These are phyloP conservation scores for Pelusios castaneus DNA, from an alignment of 2,113 vertebrate genomes.

Conservation along the genomic window DNA sequence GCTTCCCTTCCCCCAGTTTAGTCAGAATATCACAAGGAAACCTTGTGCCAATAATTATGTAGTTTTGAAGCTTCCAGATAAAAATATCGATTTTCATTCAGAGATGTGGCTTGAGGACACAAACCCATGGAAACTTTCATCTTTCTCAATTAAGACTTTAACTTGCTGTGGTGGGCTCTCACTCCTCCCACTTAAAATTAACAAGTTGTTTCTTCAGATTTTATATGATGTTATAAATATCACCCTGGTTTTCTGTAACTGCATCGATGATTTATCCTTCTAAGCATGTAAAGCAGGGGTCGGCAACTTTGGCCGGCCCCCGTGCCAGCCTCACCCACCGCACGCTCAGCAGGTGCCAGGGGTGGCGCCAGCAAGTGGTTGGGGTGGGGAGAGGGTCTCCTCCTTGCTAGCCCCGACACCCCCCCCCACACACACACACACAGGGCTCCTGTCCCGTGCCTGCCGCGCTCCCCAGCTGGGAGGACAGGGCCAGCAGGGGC, in stretches of 20 bases:
- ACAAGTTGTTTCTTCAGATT: not conserved
- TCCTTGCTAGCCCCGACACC: too few species aligned
- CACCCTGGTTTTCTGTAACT: not conserved
- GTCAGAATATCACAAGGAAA: not conserved
- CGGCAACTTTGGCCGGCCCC: too few species aligned
- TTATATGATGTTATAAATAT: not conserved
- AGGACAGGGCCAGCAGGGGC: too few species aligned
- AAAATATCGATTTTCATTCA: not conserved
- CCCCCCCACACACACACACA: too few species aligned
- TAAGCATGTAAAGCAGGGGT: not conserved
- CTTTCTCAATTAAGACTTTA: not conserved
- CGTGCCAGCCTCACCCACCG: too few species aligned
- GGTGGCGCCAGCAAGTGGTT: too few species aligned
- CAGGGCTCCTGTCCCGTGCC: too few species aligned
- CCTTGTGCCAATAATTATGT: not conserved
- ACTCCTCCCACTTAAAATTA: not conserved
- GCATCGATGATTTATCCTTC: not conserved
- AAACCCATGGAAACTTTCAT: not conserved
- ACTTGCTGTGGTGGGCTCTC: not conserved
- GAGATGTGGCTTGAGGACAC: not conserved
- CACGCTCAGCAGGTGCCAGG: too few species aligned
- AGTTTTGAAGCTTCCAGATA: conserved; percentile 2
- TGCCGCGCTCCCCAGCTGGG: too few species aligned
- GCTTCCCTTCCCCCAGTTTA: too few species aligned
- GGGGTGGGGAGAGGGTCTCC: too few species aligned